phyloP scores from a whole-genome alignment of 2,888 invertebrate species.

The Sericinus montela region DNA sequence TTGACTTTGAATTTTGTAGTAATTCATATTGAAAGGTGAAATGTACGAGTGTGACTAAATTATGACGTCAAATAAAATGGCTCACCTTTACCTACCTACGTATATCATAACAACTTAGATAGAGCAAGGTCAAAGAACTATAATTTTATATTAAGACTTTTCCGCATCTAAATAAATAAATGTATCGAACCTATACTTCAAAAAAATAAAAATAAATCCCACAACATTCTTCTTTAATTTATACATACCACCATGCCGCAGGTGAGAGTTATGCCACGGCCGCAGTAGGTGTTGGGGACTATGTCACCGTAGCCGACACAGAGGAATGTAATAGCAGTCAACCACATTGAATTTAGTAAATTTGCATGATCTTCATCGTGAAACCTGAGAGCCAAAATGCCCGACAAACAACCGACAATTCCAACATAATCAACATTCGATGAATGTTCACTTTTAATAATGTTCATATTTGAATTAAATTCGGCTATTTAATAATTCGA shows the following conservation, averaged over 20 bases:
- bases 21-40: conserved; percentile 47
- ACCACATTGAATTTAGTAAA: conserved; percentile 99
- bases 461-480: not conserved
- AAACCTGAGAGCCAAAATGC: conserved; percentile 87
- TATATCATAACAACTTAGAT: conserved; percentile 35
- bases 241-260: conserved; percentile 99
- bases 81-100: conserved; percentile 71
- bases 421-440: conserved; percentile 3
- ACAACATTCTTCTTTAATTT: conserved; percentile 54
- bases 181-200: conserved; percentile 15
- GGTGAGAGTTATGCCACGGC: conserved; percentile 98
- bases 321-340: conserved; percentile 99
- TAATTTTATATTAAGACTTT: conserved; percentile 31
- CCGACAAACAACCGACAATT: conserved; percentile 68
- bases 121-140: not conserved
- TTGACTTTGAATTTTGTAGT: conserved; percentile 72
- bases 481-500: too few species aligned
- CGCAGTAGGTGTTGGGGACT: conserved; percentile 99
- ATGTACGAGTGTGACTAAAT: conserved; percentile 36
- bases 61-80: conserved; percentile 65
- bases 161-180: conserved; percentile 39
- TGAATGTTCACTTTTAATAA: not conserved
- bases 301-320: conserved; percentile 99
- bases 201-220: conserved; percentile 41
- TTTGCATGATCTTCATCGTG: conserved; percentile 99